These are phyloP conservation scores for Eupithecia pulchellata DNA, from an alignment of 2,888 invertebrate species.

Conservation along the genomic window DNA sequence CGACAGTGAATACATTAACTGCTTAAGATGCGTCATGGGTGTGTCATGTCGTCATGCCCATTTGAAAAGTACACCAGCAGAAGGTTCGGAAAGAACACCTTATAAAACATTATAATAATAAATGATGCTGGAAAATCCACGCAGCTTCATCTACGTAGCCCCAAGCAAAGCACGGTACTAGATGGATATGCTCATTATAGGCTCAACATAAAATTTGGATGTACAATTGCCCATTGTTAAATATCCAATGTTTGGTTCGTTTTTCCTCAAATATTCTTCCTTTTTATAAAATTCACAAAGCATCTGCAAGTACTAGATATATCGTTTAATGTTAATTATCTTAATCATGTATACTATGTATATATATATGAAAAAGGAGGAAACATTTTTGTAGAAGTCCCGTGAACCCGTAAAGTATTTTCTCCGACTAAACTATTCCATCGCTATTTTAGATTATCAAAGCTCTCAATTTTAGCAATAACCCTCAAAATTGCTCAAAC, in stretches of 20 bases:
- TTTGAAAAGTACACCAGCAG: no score
- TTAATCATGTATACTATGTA: background rate
- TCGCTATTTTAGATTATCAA: constrained; percentile 27
- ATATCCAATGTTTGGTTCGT: constrained; percentile 43
- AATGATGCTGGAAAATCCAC: no score
- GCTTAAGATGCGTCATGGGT: no score
- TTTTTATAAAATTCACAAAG: constrained; percentile 22
- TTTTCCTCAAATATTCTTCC: constrained; percentile 35
- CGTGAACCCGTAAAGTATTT: background rate
- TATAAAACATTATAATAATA: no score
- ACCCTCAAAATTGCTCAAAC: constrained; percentile 39
- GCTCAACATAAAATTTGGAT: constrained; percentile 39
- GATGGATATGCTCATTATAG: no score
- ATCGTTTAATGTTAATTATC: background rate
- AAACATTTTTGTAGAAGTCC: background rate
- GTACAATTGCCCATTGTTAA: constrained; percentile 44
- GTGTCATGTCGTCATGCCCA: no score
- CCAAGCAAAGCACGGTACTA: no score
- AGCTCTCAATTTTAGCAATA: constrained; percentile 43
- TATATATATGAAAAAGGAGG: background rate
- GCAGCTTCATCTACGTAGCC: no score
- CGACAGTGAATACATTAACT: no score
- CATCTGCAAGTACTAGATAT: background rate
- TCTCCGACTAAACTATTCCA: background rate
- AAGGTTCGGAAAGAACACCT: no score